phyloP scores from a whole-genome alignment of 64 coral and sea anemone species.

The Montipora efflorescens region DNA sequence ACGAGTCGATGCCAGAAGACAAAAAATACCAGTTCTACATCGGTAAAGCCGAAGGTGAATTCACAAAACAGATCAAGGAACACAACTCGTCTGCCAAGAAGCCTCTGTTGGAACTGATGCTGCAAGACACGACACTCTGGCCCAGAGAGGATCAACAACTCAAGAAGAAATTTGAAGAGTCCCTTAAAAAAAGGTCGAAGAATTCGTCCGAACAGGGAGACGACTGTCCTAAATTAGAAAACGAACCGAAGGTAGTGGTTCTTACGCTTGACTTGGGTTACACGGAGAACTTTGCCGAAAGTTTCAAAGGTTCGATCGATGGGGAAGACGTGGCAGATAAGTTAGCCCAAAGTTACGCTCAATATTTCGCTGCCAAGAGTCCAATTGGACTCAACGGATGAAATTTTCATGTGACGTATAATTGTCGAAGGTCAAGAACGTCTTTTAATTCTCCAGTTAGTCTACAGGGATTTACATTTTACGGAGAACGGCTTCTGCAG shows the following conservation, averaged over 20 bases:
- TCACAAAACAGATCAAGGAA: slow-evolving; percentile 62
- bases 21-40: slow-evolving; percentile 77
- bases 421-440: background rate
- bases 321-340: slow-evolving; percentile 62
- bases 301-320: slow-evolving; percentile 47
- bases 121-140: slow-evolving; percentile 69
- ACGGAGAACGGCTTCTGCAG: background rate
- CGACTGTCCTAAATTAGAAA: slow-evolving; percentile 21
- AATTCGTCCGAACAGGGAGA: background rate
- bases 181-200: slow-evolving; percentile 25
- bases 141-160: slow-evolving; percentile 23
- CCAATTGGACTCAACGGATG: slow-evolving; percentile 80
- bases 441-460: slow-evolving; percentile 2
- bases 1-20: slow-evolving; percentile 22
- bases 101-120: slow-evolving; percentile 70
- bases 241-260: slow-evolving; percentile 72
- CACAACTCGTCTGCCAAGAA: slow-evolving; percentile 62
- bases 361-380: slow-evolving; percentile 84
- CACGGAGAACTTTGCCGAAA: slow-evolving; percentile 49
- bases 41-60: slow-evolving; percentile 61
- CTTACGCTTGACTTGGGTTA: slow-evolving; percentile 86
- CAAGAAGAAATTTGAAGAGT: slow-evolving; percentile 16
- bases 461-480: background rate
- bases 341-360: slow-evolving; percentile 75
- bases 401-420: slow-evolving; percentile 7